These are phyloP conservation scores for Caenorhabditis latens DNA, from an alignment of 1,140 invertebrate species.

Conservation along the genomic window DNA sequence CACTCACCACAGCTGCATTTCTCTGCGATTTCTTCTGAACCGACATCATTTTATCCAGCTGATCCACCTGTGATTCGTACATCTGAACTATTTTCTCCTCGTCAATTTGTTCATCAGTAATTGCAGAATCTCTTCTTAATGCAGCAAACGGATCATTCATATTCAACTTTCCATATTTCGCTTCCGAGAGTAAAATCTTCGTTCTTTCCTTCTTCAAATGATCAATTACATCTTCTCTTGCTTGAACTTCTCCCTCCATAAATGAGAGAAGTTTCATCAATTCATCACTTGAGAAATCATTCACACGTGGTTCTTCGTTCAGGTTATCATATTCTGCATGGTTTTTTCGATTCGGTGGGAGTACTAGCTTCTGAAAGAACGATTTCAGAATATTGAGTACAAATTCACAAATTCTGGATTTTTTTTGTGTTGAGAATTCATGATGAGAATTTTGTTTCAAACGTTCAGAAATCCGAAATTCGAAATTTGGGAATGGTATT, in stretches of 20 bases:
- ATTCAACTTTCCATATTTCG: slow-evolving; percentile 45
- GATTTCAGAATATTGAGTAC: not conserved
- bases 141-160: slow-evolving; percentile 47
- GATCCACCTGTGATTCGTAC: slow-evolving; percentile 47
- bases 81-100: slow-evolving; percentile 43
- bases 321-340: slow-evolving; percentile 38
- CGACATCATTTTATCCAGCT: slow-evolving; percentile 32
- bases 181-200: slow-evolving; percentile 10
- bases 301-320: slow-evolving; percentile 7
- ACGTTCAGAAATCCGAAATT: too few species aligned
- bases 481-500: too few species aligned
- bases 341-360: slow-evolving; percentile 8
- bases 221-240: slow-evolving; percentile 54
- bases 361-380: not conserved
- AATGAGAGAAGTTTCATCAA: slow-evolving; percentile 38
- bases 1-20: slow-evolving; percentile 21
- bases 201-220: slow-evolving; percentile 43
- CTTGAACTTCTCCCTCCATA: slow-evolving; percentile 52
- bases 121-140: slow-evolving; percentile 33
- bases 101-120: slow-evolving; percentile 28
- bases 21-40: slow-evolving; percentile 46
- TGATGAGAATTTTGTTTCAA: too few species aligned
- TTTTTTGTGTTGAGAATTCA: too few species aligned
- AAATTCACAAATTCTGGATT: not conserved
- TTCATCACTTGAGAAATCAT: slow-evolving; percentile 48